phyloP scores from a whole-genome alignment of 2,888 invertebrate species.

The Stictocephala bisonia region DNA sequence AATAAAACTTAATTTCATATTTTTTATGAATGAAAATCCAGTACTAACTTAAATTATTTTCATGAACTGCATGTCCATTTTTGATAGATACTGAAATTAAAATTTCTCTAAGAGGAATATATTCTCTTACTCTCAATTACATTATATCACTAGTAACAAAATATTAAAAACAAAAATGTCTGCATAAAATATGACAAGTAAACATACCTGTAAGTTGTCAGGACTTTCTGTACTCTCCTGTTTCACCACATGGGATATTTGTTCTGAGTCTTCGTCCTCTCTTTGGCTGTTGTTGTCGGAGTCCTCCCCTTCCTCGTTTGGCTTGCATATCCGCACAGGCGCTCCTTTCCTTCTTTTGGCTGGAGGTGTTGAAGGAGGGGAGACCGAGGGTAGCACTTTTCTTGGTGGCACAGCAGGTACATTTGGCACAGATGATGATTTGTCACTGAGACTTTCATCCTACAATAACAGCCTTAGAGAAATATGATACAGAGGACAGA shows the following conservation, averaged over 20 bases:
- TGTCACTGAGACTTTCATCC: slow-evolving; percentile 34
- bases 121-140: no score
- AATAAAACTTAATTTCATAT: no score
- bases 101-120: no score
- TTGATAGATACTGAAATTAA: no score
- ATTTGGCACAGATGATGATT: slow-evolving; percentile 40
- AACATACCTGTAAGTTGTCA: slow-evolving; percentile 31
- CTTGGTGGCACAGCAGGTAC: slow-evolving; percentile 26
- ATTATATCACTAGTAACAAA: no score
- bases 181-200: neutral
- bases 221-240: slow-evolving; percentile 37
- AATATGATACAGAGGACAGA: no score
- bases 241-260: slow-evolving; percentile 23
- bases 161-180: no score
- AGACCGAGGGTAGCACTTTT: slow-evolving; percentile 31
- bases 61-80: no score
- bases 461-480: no score
- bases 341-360: slow-evolving; percentile 58
- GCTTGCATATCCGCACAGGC: slow-evolving; percentile 56
- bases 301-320: slow-evolving; percentile 50
- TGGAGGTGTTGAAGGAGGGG: slow-evolving; percentile 45
- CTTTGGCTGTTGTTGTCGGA: slow-evolving; percentile 49
- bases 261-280: slow-evolving; percentile 29
- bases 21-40: no score
- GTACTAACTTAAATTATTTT: no score